A percentile compares a stretch with the other conserved stretches of the same genome.
Evolutionary conservation across 2,888 invertebrate species (phyloP).

Genomic region (Leistus spinibarbis): DNA sequence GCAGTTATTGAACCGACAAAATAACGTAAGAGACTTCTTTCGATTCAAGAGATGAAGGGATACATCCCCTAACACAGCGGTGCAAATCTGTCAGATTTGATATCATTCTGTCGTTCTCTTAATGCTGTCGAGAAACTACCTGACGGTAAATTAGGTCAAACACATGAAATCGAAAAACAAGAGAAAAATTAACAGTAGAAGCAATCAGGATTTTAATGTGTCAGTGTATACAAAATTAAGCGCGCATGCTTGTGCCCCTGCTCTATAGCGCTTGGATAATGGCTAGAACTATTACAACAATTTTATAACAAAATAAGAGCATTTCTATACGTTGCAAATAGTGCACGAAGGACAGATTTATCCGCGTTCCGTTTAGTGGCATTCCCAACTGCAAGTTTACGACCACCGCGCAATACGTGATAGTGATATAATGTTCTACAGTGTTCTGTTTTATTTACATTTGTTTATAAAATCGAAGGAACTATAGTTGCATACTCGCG

Average conservation of each 20-base stretch:
- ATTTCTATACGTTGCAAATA: slow-evolving; percentile 20
- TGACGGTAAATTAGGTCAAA: not conserved
- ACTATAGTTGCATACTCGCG: slow-evolving; percentile 4
- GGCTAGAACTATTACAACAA: slow-evolving; percentile 22
- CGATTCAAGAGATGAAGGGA: not conserved
- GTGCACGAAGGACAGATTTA: slow-evolving; percentile 26
- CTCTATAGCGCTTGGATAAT: slow-evolving; percentile 10
- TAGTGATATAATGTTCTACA: not conserved
- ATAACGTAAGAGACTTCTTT: not conserved
- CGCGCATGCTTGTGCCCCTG: not conserved
- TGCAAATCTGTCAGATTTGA: slow-evolving; percentile 13
- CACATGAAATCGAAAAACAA: not conserved
- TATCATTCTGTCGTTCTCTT: slow-evolving; percentile 6
- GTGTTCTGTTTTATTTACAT: slow-evolving; percentile 12
- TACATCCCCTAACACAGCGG: not conserved
- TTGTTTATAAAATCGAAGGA: slow-evolving; percentile 27
- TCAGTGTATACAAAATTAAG: not conserved
- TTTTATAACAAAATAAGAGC: slow-evolving; percentile 34
- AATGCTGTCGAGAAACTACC: not conserved
- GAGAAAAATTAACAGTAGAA: not conserved
- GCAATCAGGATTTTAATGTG: not conserved
- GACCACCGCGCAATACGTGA: slow-evolving; percentile 8
- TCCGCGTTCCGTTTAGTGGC: slow-evolving; percentile 28
- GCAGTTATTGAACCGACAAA: not conserved
- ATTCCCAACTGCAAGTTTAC: slow-evolving; percentile 33